Evolutionary conservation across 2,888 invertebrate genomes (phyloP).

Genomic region (Zaprionus lineosus): DNA sequence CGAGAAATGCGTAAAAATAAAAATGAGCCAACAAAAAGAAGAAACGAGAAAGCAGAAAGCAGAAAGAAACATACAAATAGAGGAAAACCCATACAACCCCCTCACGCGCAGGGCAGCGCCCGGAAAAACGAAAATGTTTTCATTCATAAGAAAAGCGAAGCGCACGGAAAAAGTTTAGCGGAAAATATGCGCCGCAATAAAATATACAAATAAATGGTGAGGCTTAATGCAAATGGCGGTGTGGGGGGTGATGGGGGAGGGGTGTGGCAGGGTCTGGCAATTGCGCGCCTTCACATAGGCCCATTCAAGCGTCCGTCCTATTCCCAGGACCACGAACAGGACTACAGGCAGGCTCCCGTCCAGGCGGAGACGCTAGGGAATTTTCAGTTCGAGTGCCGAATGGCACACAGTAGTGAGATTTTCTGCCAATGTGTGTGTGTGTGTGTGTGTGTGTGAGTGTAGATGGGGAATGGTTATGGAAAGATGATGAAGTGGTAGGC

Average conservation of each 20-base stretch:
- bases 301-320: constrained; percentile 1
- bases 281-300: constrained; percentile 23
- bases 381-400: constrained; percentile 59
- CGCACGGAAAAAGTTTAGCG: constrained; percentile 65
- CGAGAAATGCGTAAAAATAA: constrained; percentile 77
- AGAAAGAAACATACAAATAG: constrained; percentile 17
- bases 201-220: constrained; percentile 72
- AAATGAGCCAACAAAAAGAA: constrained; percentile 55
- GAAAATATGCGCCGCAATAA: constrained; percentile 73
- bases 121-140: constrained; percentile 45
- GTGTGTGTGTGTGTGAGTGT: background rate
- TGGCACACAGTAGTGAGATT: constrained; percentile 72
- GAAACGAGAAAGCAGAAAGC: background rate
- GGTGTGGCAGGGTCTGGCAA: constrained; percentile 11
- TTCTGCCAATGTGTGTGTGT: constrained; percentile 35
- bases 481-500: background rate
- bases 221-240: constrained; percentile 69
- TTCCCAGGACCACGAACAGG: background rate
- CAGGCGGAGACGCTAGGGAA: constrained; percentile 52
- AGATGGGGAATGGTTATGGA: background rate
- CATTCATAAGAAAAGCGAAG: constrained; percentile 56
- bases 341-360: constrained; percentile 7
- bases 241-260: background rate
- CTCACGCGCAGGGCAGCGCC: background rate
- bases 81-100: constrained; percentile 49